A percentile compares a stretch with the other conserved stretches of the same genome.
Conservation (phyloP, 1,140 invertebrate species). For the Solenopsis invicta region DNA sequence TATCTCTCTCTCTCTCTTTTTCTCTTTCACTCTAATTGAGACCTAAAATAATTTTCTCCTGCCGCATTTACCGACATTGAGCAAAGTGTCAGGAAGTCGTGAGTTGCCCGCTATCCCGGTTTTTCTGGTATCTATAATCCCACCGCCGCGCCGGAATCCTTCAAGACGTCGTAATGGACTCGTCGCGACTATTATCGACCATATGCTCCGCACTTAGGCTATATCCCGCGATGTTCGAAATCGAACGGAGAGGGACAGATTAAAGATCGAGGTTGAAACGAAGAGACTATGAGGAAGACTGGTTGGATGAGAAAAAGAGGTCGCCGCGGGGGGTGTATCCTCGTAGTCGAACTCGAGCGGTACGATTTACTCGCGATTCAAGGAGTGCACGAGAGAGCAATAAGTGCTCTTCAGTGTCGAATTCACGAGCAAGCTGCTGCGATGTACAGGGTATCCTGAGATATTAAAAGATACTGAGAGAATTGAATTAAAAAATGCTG, state of each 20-base stretch:
- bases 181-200: constrained; percentile 73
- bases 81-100: constrained; percentile 54
- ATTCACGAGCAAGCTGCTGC: constrained; percentile 65
- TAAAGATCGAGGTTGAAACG: background rate
- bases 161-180: constrained; percentile 74
- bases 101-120: background rate
- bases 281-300: background rate
- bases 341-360: constrained; percentile 61
- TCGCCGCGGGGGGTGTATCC: constrained; percentile 35
- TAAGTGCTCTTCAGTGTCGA: constrained; percentile 76
- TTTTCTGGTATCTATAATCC: constrained; percentile 62
- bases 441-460: constrained; percentile 35
- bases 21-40: background rate
- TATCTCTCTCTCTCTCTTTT: background rate
- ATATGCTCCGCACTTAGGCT: constrained; percentile 45
- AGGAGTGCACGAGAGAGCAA: constrained; percentile 67
- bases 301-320: constrained; percentile 22
- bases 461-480: constrained; percentile 47
- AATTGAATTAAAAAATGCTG: background rate
- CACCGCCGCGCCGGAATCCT: constrained; percentile 59
- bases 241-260: background rate
- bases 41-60: constrained; percentile 28
- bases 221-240: constrained; percentile 35
- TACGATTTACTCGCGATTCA: constrained; percentile 61
- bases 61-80: constrained; percentile 3